phyloP scores from a whole-genome alignment of 1,140 invertebrate genomes.

The Drosophila ercepeae region DNA sequence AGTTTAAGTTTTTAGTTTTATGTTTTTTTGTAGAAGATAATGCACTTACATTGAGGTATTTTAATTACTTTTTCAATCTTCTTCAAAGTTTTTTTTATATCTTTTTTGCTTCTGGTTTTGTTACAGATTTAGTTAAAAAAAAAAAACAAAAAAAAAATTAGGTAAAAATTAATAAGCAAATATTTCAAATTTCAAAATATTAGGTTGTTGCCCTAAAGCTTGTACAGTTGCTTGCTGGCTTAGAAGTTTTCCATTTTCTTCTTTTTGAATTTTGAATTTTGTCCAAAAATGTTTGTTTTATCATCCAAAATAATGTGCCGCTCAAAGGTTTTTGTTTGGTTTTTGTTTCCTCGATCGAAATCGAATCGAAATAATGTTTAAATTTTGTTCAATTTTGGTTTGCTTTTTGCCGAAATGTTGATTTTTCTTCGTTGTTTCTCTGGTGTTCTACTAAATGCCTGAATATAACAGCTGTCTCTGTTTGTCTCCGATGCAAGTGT shows the following conservation, averaged over 20 bases:
- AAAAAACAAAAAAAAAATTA: neutral
- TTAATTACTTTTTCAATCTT: conserved; percentile 82
- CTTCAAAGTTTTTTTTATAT: conserved; percentile 47
- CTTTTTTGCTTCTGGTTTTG: conserved; percentile 42
- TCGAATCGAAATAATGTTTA: conserved; percentile 36
- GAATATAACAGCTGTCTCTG: conserved; percentile 52
- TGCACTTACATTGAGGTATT: conserved; percentile 82
- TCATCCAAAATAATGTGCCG: conserved; percentile 38
- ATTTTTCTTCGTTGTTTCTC: conserved; percentile 44
- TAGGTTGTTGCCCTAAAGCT: conserved; percentile 41
- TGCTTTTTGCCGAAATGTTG: conserved; percentile 73
- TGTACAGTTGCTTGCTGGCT: conserved; percentile 45
- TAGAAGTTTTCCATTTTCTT: conserved; percentile 10
- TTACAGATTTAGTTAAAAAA: conserved; percentile 15
- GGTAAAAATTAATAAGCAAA: conserved; percentile 12
- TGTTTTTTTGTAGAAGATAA: conserved; percentile 73
- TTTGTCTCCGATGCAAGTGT: conserved; percentile 57
- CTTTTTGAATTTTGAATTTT: conserved; percentile 5
- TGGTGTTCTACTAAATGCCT: conserved; percentile 31
- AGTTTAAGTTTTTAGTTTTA: conserved; percentile 25
- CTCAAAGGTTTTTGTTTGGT: conserved; percentile 43
- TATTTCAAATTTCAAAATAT: conserved; percentile 37
- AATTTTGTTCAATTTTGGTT: conserved; percentile 21
- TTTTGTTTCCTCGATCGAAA: too few relatives aligned
- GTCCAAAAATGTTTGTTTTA: conserved; percentile 31